Conservation (phyloP, 2,797 vertebrate genomes). For the Anguilla megastoma region DNA sequence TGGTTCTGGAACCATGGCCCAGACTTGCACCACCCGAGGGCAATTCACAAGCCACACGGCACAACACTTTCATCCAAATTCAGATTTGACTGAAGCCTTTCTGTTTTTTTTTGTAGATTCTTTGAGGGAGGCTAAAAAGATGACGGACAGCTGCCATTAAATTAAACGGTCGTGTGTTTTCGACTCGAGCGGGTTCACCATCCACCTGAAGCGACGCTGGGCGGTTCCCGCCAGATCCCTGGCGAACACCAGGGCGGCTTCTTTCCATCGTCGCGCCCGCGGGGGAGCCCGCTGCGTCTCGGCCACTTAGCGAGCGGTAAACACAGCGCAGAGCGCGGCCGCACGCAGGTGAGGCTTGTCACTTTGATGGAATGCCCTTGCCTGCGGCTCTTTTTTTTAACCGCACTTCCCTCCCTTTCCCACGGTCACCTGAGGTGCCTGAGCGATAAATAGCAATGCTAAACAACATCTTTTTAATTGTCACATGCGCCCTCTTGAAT, state of each 20-base stretch:
- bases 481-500: slow-evolving; percentile 38
- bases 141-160: not conserved
- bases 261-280: not conserved
- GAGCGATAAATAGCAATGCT: slow-evolving; percentile 46
- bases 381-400: too few species aligned
- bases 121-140: not conserved
- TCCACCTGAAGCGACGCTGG: not conserved
- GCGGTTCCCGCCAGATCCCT: not conserved
- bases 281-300: not conserved
- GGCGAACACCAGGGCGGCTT: slow-evolving; percentile 8
- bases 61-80: too few species aligned
- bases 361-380: too few species aligned
- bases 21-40: too few species aligned
- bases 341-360: not conserved
- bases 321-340: slow-evolving; percentile 9
- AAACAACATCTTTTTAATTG: slow-evolving; percentile 19
- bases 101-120: not conserved
- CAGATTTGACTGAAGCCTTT: too few species aligned
- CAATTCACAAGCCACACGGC: too few species aligned
- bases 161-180: not conserved
- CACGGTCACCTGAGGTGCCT: not conserved
- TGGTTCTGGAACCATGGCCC: too few species aligned
- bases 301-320: slow-evolving; percentile 24
- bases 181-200: not conserved
- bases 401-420: too few species aligned